A percentile compares a stretch with the other conserved stretches of the same genome.
Conservation (phyloP, 2,797 vertebrate genomes). For the Moxostoma hubbsi region DNA sequence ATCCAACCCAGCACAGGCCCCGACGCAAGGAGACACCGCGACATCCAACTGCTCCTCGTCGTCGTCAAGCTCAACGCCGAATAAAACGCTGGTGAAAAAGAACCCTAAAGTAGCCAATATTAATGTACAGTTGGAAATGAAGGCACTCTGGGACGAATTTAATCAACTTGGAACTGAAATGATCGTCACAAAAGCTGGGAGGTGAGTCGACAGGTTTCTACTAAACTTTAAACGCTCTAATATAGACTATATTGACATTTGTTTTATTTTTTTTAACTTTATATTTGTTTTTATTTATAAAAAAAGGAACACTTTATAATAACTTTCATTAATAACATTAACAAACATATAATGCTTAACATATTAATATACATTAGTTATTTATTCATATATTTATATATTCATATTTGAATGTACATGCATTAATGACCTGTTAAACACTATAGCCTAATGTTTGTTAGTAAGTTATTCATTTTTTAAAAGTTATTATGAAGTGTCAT, state of each 20-base stretch:
- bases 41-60: conserved; percentile 82
- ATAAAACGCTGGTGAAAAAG: conserved; percentile 91
- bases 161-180: conserved; percentile 98
- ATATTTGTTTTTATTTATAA: too few species aligned
- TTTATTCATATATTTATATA: background rate
- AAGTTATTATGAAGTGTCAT: background rate
- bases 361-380: background rate
- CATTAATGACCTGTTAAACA: background rate
- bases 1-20: conserved; percentile 78
- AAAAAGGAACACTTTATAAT: background rate
- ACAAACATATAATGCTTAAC: background rate
- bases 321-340: background rate
- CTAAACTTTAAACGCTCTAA: background rate
- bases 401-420: background rate
- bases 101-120: conserved; percentile 97
- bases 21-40: conserved; percentile 77
- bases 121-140: conserved; percentile 98
- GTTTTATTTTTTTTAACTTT: background rate
- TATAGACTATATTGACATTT: background rate
- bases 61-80: conserved; percentile 81
- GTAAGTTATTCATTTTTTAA: background rate
- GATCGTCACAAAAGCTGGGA: conserved; percentile 98
- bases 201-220: conserved; percentile 76
- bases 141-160: conserved; percentile 98
- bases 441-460: background rate